Conservation (phyloP, 2,888 invertebrate species). For the Trichopoda pennipes region DNA sequence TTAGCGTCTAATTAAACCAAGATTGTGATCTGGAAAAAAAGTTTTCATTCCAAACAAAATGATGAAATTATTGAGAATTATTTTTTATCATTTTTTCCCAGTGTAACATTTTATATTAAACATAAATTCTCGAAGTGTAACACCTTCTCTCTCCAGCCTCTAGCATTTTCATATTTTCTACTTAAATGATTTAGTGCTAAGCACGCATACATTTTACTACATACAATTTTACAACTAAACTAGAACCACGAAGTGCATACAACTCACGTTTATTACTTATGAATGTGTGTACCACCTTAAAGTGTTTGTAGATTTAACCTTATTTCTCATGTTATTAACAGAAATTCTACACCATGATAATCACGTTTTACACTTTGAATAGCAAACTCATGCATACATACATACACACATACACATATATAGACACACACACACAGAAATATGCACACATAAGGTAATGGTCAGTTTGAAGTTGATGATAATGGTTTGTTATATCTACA, state of each 20-base stretch:
- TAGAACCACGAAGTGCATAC: conserved; percentile 1
- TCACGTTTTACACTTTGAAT: conserved; percentile 47
- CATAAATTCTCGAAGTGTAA: too few relatives aligned
- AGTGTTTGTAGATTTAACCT: conserved; percentile 65
- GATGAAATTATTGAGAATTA: too few relatives aligned
- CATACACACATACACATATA: neutral
- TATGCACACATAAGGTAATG: conserved; percentile 13
- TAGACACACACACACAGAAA: neutral
- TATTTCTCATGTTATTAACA: conserved; percentile 59
- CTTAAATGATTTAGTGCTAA: conserved; percentile 14
- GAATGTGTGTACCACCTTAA: conserved; percentile 28
- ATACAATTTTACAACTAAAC: conserved; percentile 10
- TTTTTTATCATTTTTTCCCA: too few relatives aligned
- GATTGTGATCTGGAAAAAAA: too few relatives aligned
- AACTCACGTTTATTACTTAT: conserved; percentile 21
- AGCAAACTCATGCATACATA: neutral
- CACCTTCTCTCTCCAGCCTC: too few relatives aligned
- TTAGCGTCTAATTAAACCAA: too few relatives aligned
- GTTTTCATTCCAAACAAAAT: too few relatives aligned
- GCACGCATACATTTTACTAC: neutral
- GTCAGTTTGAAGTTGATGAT: conserved; percentile 39
- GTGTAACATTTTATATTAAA: too few relatives aligned
- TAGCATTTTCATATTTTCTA: neutral
- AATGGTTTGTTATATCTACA: conserved; percentile 22
- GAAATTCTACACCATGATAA: conserved; percentile 45